phyloP scores from a whole-genome alignment of 1,140 invertebrate species.

The Dufourea novaeangliae region DNA sequence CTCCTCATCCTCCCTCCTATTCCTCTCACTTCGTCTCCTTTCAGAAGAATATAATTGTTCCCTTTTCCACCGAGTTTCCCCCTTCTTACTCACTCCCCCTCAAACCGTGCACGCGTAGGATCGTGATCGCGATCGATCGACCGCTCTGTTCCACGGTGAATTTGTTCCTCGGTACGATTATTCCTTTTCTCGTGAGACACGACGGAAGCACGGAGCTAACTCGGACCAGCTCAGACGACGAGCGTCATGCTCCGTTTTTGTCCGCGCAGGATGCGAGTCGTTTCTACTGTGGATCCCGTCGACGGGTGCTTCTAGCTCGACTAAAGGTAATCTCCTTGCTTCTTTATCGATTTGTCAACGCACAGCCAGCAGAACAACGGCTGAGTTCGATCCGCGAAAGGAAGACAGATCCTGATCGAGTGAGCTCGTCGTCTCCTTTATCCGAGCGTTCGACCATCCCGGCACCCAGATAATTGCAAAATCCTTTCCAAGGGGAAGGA shows the following conservation, averaged over 20 bases:
- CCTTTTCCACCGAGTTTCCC: background rate
- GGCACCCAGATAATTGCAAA: constrained; percentile 52
- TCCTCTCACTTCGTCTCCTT: no score
- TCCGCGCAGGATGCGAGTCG: constrained; percentile 59
- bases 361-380: no score
- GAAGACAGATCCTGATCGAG: background rate
- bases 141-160: no score
- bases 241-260: constrained; percentile 56
- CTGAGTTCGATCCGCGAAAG: background rate
- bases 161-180: no score
- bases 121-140: no score
- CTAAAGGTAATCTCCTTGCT: constrained; percentile 43
- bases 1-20: background rate
- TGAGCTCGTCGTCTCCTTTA: constrained; percentile 20
- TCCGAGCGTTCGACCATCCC: constrained; percentile 18
- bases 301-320: background rate
- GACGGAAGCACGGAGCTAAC: no score
- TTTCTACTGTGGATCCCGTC: constrained; percentile 26
- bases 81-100: no score
- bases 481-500: constrained; percentile 20
- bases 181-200: no score
- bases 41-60: constrained; percentile 9
- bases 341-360: constrained; percentile 9
- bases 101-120: no score
- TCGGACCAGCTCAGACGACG: constrained; percentile 12